These are phyloP conservation scores for Cyaniris semiargus DNA, from an alignment of 2,888 invertebrate genomes.

Conservation along the genomic window DNA sequence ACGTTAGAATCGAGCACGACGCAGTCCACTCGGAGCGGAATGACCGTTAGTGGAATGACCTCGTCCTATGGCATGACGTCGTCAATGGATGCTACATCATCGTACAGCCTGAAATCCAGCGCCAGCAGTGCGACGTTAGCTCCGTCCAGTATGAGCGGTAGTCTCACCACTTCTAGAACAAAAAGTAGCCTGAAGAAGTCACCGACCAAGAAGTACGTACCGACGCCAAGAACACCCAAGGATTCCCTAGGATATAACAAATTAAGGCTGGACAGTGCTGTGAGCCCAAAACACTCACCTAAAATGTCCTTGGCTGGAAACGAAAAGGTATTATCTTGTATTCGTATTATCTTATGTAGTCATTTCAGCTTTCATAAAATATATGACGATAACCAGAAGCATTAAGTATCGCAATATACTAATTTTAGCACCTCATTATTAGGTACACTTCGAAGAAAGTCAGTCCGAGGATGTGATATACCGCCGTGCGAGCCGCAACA, in stretches of 20 bases:
- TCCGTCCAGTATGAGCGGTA: slow-evolving; percentile 68
- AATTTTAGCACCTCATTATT: slow-evolving; percentile 35
- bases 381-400: not conserved
- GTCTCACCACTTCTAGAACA: slow-evolving; percentile 65
- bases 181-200: slow-evolving; percentile 72
- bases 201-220: slow-evolving; percentile 68
- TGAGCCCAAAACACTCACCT: slow-evolving; percentile 74
- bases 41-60: slow-evolving; percentile 58
- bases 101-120: slow-evolving; percentile 68
- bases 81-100: slow-evolving; percentile 67
- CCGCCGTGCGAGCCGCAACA: slow-evolving; percentile 65
- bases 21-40: slow-evolving; percentile 63
- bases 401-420: not conserved
- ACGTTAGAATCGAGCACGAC: slow-evolving; percentile 61
- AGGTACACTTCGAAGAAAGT: slow-evolving; percentile 74
- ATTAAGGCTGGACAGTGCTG: slow-evolving; percentile 71
- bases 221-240: slow-evolving; percentile 54
- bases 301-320: slow-evolving; percentile 52
- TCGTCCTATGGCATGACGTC: slow-evolving; percentile 66
- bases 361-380: no score
- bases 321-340: no score
- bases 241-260: slow-evolving; percentile 75
- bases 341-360: no score
- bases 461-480: slow-evolving; percentile 64
- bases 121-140: slow-evolving; percentile 67